These are phyloP conservation scores for Leucophenga maculata DNA, from an alignment of 2,888 invertebrate genomes.

Conservation along the genomic window DNA sequence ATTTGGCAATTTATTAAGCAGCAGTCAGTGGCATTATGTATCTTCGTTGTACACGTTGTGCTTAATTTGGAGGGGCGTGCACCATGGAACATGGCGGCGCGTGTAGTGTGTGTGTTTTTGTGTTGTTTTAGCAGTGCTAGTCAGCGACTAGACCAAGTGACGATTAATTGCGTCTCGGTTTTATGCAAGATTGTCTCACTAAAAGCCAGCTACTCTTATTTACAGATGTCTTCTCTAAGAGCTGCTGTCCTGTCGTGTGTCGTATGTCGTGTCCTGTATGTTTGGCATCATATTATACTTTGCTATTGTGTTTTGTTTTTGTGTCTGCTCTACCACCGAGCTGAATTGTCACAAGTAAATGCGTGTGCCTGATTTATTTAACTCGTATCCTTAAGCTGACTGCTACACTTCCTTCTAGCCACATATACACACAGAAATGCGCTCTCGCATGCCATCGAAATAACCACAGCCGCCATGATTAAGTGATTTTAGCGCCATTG, in stretches of 20 bases:
- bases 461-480: conserved; percentile 62
- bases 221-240: not conserved
- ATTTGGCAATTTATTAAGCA: conserved; percentile 12
- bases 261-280: too few species aligned
- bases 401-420: not conserved
- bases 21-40: not conserved
- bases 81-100: not conserved
- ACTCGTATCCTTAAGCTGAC: conserved; percentile 24
- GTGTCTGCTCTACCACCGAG: not conserved
- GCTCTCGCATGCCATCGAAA: conserved; percentile 35
- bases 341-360: conserved; percentile 13
- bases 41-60: not conserved
- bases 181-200: not conserved
- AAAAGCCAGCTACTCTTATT: not conserved
- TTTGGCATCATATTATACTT: not conserved
- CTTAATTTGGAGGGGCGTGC: not conserved
- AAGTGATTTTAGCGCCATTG: conserved; percentile 67
- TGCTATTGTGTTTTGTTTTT: not conserved
- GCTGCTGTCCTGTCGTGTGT: too few species aligned
- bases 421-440: conserved; percentile 48
- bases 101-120: not conserved
- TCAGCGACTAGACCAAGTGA: conserved; percentile 4
- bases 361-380: conserved; percentile 24
- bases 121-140: not conserved
- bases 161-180: conserved; percentile 18